Conservation (phyloP, 2,797 vertebrate species). For the Gymnocypris eckloni region DNA sequence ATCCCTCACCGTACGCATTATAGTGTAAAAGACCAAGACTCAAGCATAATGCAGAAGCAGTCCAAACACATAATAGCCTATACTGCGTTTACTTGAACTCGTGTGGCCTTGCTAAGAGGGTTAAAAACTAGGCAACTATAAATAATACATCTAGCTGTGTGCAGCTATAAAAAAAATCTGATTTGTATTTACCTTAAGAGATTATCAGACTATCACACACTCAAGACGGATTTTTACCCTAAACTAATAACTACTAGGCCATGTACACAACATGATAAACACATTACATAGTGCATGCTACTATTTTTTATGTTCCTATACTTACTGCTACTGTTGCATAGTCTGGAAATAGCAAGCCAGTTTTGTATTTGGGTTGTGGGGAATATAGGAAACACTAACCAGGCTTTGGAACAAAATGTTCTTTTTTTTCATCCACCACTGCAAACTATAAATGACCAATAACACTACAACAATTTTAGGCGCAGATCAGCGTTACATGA, state of each 20-base stretch:
- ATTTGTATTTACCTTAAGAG: background rate
- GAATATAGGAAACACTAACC: background rate
- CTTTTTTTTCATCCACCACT: background rate
- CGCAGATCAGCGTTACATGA: background rate
- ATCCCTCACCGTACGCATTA: background rate
- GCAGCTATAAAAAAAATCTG: background rate
- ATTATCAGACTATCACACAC: background rate
- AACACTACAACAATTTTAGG: background rate
- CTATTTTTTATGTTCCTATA: background rate
- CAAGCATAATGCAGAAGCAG: background rate
- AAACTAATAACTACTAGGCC: background rate
- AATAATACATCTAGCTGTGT: constrained; percentile 33
- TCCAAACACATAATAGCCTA: background rate
- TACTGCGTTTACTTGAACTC: background rate
- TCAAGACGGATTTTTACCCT: background rate
- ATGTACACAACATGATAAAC: background rate
- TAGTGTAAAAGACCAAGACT: background rate
- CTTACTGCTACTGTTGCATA: constrained; percentile 1
- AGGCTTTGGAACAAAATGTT: constrained; percentile 8
- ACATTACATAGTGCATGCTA: background rate
- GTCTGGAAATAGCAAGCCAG: background rate
- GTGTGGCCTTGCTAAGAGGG: background rate
- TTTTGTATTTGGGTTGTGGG: background rate
- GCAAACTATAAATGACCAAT: background rate
- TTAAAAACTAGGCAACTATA: constrained; percentile 23